These are phyloP conservation scores for Leptestheria dahalacensis DNA, from an alignment of 1,140 invertebrate genomes.

Conservation along the genomic window DNA sequence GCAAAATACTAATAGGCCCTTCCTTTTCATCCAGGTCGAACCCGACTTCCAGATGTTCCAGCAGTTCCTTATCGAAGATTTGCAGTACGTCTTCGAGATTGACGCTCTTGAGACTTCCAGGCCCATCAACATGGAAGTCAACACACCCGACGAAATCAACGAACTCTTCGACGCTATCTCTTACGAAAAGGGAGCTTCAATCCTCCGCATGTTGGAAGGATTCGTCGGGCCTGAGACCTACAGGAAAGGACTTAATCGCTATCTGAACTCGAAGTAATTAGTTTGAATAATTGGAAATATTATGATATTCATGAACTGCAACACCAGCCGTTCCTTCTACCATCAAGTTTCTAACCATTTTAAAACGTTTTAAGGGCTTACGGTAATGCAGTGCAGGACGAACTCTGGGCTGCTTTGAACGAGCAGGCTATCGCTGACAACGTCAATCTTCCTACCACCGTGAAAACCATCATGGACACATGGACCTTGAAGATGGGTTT, in stretches of 20 bases:
- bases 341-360: too few species aligned
- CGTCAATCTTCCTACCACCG: constrained; percentile 41
- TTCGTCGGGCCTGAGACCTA: constrained; percentile 73
- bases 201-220: constrained; percentile 87
- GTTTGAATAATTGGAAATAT: background rate
- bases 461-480: constrained; percentile 67
- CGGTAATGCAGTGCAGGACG: constrained; percentile 63
- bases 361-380: constrained; percentile 44
- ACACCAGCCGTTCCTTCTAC: too few species aligned
- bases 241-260: constrained; percentile 58
- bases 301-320: background rate
- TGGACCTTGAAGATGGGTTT: constrained; percentile 81
- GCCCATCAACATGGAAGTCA: constrained; percentile 73
- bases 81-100: constrained; percentile 65
- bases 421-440: constrained; percentile 46
- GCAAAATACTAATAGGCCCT: background rate
- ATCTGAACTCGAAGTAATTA: constrained; percentile 46
- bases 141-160: constrained; percentile 76
- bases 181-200: constrained; percentile 76
- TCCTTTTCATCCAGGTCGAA: constrained; percentile 45
- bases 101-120: constrained; percentile 78
- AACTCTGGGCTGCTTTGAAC: constrained; percentile 68
- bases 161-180: constrained; percentile 90
- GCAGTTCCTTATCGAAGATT: constrained; percentile 63
- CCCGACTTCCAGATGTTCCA: constrained; percentile 63